These are phyloP conservation scores for Hyposmocoma kahamanoa DNA, from an alignment of 1,140 invertebrate species.

Conservation along the genomic window DNA sequence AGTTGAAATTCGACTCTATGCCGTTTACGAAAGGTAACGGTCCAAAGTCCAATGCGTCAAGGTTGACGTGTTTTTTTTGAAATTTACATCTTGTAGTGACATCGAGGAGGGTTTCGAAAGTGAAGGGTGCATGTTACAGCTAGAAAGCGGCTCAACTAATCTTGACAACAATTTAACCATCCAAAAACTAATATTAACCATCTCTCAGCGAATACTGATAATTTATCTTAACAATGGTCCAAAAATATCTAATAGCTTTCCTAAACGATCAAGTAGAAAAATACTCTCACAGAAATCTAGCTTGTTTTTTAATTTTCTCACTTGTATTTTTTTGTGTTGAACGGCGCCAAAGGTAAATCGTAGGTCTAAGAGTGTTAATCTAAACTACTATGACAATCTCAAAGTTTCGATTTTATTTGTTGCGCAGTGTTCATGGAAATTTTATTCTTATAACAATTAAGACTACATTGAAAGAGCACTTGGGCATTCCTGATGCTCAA, in stretches of 20 bases:
- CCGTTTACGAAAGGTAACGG: too few species aligned
- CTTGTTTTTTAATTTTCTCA: constrained; percentile 47
- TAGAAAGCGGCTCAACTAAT: constrained; percentile 46
- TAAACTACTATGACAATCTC: constrained; percentile 59
- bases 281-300: constrained; percentile 65
- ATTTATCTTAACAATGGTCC: constrained; percentile 69
- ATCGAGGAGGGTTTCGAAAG: too few species aligned
- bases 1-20: too few species aligned
- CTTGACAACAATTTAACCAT: constrained; percentile 39
- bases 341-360: constrained; percentile 37
- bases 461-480: neutral
- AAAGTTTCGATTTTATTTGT: constrained; percentile 40
- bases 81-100: too few species aligned
- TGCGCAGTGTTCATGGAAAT: constrained; percentile 57
- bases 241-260: constrained; percentile 72
- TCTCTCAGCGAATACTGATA: constrained; percentile 59
- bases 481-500: too few species aligned
- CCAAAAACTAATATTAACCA: constrained; percentile 50
- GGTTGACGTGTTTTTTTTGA: too few species aligned
- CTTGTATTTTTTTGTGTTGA: constrained; percentile 40
- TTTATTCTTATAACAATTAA: constrained; percentile 4
- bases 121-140: constrained; percentile 32
- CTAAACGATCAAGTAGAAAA: constrained; percentile 72
- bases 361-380: constrained; percentile 64
- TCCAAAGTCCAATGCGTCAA: too few species aligned